Evolutionary conservation across 2,888 invertebrate genomes (phyloP), one percentile per base, ranked within the genome.

Genomic region (Dexiosoma caninum): DNA sequence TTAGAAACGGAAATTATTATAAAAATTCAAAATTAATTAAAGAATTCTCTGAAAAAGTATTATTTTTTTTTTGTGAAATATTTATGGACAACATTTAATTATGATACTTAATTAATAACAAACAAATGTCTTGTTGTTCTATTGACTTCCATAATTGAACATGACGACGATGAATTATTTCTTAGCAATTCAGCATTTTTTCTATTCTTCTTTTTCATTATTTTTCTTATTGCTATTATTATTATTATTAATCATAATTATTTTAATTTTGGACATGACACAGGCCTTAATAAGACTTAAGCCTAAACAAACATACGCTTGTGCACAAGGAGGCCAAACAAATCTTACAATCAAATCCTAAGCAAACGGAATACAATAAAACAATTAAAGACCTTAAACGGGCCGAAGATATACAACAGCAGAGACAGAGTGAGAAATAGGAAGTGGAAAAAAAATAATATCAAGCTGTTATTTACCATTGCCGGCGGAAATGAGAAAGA

Each of bases 391-490:
- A 19, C 8, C 2, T 12, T 23, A 9, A 4, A 19, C 2, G 9
- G 19, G 19, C 8, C 14, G 19, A 30, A n/a, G n/a, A n/a, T n/a
- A n/a, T n/a, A n/a, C n/a, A n/a, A 12, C 19, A 19, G 12, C 1
- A 37, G 12, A 27, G 16, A 6, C 3, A 12, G 42, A 21, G 10
- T 21, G 23, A 14, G 3, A 14, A 19, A 23, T 12, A 46, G 35
- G 32, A 64, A 35, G 53, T 16, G 9, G 12, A 51, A 44, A 5
- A 62, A 62, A 64, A 12, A n/a, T n/a, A n/a, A n/a, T n/a, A n/a
- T n/a, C 37, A 49, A 69, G 71, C 76, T 81, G 80, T 77, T 77
- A 81, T 37, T 57, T 72, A 49, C 49, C 49, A 77, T 55, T 62
- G 80, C 67, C 67, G 62, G 30, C 42, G 80, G 80, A 72, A 72